Evolutionary conservation across 2,797 vertebrate genomes (phyloP), one percentile per base, ranked within the genome.

Genomic region (Lepilemur septentrionalis): DNA sequence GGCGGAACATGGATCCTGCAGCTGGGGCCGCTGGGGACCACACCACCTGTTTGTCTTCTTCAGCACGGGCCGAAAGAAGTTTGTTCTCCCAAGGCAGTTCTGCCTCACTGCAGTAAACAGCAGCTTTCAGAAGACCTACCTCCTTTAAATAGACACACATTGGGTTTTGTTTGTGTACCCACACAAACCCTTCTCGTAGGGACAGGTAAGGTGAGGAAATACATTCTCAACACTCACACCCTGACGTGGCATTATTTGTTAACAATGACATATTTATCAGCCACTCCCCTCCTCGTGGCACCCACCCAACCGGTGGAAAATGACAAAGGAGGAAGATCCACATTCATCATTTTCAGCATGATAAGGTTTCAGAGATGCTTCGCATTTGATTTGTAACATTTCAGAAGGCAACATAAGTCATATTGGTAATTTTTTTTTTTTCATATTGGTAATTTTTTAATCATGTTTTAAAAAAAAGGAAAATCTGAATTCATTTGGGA

Each of bases 381-480:
- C 73, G 52, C 22, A 5, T 96, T 97, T 97, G 96, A 96, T 97
- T 81, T 90, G 28, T 69, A 89, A 57, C 59, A 7, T 96, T 97
- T 81, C 38, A 43, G 73, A 96, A 91, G 81, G 78, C 79, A 87
- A 35, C 63, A 85, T 97, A 95, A 97, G 72, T 98, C 2, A 61
- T 11, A 9, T 46, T 46, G 50, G 25, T 43, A 9, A 18, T 82
- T 79, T 41, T 48, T 55, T 81, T n/a, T n/a, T n/a, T n/a, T n/a
- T 98, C 2, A 61, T 11, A 9, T 46, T 46, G 50, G 25, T 43
- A 9, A 18, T 82, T 79, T 41, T 48, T 55, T 81, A 20, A 7
- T 83, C 1, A 0, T 52, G 46, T 82, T 92, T 41, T 43, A 46
- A 32, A 87, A 50, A 89, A 43, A 2, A 15, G n/a, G 67, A 4